Percentiles rank a stretch among this genome's conserved stretches.
These are phyloP conservation scores for Melanotaenia maccullochi DNA, from an alignment of 2,797 vertebrate species.

Conservation along the genomic window DNA sequence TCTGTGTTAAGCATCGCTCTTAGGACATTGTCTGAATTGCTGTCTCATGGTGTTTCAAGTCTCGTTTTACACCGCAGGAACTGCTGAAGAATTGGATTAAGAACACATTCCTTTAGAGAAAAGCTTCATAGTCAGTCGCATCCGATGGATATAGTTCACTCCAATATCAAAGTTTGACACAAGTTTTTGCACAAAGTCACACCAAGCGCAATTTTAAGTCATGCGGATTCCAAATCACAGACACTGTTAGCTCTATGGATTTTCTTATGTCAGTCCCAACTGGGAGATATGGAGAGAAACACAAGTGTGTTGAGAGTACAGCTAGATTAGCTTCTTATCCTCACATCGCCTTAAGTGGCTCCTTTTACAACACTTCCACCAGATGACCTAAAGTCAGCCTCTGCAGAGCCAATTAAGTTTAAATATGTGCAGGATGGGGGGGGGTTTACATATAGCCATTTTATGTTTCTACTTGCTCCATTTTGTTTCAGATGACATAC, in stretches of 20 bases:
- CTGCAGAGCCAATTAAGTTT: slow-evolving; percentile 53
- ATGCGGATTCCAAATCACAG: slow-evolving; percentile 61
- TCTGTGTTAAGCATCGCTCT: slow-evolving; percentile 69
- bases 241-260: slow-evolving; percentile 45
- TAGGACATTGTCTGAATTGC: slow-evolving; percentile 69
- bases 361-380: slow-evolving; percentile 33
- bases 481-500: slow-evolving; percentile 37
- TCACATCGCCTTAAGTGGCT: slow-evolving; percentile 51
- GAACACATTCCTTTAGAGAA: slow-evolving; percentile 62
- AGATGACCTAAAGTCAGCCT: slow-evolving; percentile 29
- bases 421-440: slow-evolving; percentile 27
- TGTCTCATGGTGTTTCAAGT: slow-evolving; percentile 77
- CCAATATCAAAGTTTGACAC: slow-evolving; percentile 61
- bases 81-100: slow-evolving; percentile 74
- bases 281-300: slow-evolving; percentile 46
- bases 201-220: slow-evolving; percentile 54
- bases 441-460: background rate
- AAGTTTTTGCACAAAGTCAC: slow-evolving; percentile 62
- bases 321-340: slow-evolving; percentile 50
- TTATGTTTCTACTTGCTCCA: slow-evolving; percentile 33
- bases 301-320: slow-evolving; percentile 28
- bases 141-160: slow-evolving; percentile 55
- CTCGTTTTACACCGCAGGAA: slow-evolving; percentile 71
- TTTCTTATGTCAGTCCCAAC: slow-evolving; percentile 40
- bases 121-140: slow-evolving; percentile 46